phyloP scores from a whole-genome alignment of 1,140 invertebrate genomes.

The Delia radicum region DNA sequence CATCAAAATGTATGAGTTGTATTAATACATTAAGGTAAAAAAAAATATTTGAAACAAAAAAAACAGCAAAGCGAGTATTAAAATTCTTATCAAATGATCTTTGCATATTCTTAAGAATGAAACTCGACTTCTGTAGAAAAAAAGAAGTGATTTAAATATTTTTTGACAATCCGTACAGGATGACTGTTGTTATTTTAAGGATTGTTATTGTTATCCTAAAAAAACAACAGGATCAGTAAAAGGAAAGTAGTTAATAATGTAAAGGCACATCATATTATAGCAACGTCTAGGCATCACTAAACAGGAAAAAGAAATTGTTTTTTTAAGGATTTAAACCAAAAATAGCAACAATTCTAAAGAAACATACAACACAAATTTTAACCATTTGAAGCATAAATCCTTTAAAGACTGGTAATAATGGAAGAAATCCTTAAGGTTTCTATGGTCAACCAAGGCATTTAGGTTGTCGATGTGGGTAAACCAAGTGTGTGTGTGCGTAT shows the following conservation, averaged over 20 bases:
- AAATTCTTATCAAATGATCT: slow-evolving; percentile 6
- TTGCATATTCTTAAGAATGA: not conserved
- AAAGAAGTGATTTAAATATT: not conserved
- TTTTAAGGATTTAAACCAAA: not conserved
- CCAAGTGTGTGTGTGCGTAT: not conserved
- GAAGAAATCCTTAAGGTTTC: not conserved
- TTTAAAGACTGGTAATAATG: not conserved
- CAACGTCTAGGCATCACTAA: too few relatives aligned
- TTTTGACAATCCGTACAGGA: not conserved
- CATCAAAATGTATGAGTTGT: too few relatives aligned
- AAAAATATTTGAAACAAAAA: too few relatives aligned
- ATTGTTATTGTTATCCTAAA: slow-evolving; percentile 17
- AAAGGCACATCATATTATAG: not conserved
- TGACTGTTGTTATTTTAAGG: slow-evolving; percentile 18
- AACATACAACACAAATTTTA: slow-evolving; percentile 6
- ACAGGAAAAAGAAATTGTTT: not conserved
- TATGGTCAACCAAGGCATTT: slow-evolving; percentile 9
- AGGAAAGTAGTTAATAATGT: not conserved
- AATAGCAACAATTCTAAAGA: not conserved
- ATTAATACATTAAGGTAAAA: too few relatives aligned
- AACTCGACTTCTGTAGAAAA: slow-evolving; percentile 3
- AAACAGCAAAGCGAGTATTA: too few relatives aligned
- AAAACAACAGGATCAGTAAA: slow-evolving; percentile 1
- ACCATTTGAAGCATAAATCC: slow-evolving; percentile 18
- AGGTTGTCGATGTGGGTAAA: not conserved